Evolutionary conservation across 2,113 vertebrate genomes (phyloP).

Genomic region (Oncorhynchus clarkii): DNA sequence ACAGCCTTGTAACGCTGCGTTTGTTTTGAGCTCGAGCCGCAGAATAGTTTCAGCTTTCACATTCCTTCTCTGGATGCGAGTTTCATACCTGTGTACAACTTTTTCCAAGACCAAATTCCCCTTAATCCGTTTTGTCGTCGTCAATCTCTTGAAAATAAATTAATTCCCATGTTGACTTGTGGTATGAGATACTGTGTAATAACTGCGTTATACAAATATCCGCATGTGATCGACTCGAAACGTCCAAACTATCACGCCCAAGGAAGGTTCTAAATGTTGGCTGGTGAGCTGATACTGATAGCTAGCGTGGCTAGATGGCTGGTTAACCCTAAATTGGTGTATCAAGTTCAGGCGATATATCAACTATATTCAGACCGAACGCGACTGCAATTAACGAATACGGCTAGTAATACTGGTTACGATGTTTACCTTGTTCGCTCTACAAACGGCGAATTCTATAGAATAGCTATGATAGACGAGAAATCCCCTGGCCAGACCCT

Average conservation of each 20-base stretch:
- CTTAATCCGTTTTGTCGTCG: constrained; percentile 54
- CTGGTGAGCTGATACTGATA: constrained; percentile 32
- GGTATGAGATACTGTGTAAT: background rate
- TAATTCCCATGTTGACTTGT: constrained; percentile 42
- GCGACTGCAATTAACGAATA: background rate
- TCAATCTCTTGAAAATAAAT: constrained; percentile 45
- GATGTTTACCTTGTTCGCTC: background rate
- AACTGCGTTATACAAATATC: constrained; percentile 25
- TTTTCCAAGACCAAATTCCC: constrained; percentile 63
- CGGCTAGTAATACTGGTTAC: background rate
- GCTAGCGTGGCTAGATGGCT: constrained; percentile 64
- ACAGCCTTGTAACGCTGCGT: background rate
- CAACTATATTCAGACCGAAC: constrained; percentile 14
- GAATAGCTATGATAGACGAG: constrained; percentile 34
- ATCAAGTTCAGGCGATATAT: constrained; percentile 49
- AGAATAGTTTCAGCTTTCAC: constrained; percentile 29
- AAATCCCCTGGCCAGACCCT: constrained; percentile 63
- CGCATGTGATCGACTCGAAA: constrained; percentile 44
- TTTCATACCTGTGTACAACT: constrained; percentile 74
- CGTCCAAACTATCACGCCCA: constrained; percentile 62
- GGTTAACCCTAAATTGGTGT: constrained; percentile 59
- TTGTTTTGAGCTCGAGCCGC: background rate
- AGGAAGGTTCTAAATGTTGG: constrained; percentile 35
- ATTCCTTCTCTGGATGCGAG: constrained; percentile 53
- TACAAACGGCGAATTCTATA: constrained; percentile 26